A percentile compares a stretch with the other conserved stretches of the same genome.
Conservation (phyloP, 1,140 invertebrate genomes). For the Saccostrea glomerata region DNA sequence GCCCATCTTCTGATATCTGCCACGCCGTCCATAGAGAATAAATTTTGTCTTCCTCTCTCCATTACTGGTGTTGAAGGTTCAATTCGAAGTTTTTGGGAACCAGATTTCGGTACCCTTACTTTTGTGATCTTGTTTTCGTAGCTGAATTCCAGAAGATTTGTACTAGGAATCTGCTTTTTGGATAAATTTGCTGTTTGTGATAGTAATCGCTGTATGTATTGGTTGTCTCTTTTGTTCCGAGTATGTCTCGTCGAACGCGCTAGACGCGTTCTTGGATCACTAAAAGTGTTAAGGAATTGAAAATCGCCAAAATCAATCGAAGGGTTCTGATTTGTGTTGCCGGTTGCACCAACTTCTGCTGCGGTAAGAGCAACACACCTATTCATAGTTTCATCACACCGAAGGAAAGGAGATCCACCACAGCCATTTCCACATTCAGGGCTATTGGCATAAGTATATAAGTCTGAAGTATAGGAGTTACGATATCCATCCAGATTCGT, state of each 20-base stretch:
- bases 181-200: neutral
- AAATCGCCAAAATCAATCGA: neutral
- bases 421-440: slow-evolving; percentile 36
- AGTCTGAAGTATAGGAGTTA: slow-evolving; percentile 45
- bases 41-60: slow-evolving; percentile 46
- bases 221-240: slow-evolving; percentile 15
- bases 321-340: neutral
- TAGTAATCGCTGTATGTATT: neutral
- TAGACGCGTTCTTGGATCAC: neutral
- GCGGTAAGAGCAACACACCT: slow-evolving; percentile 15
- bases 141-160: neutral
- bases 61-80: neutral
- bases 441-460: slow-evolving; percentile 43
- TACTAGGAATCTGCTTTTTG: neutral
- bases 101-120: neutral
- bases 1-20: slow-evolving; percentile 48
- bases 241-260: neutral
- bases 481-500: slow-evolving; percentile 53
- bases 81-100: neutral
- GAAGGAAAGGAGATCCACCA: neutral
- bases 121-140: neutral
- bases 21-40: slow-evolving; percentile 44
- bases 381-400: neutral
- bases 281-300: slow-evolving; percentile 7
- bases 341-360: neutral